Base-by-base conservation (phyloP, 2,113 vertebrate species). In the human (Homo sapiens) region DNA sequence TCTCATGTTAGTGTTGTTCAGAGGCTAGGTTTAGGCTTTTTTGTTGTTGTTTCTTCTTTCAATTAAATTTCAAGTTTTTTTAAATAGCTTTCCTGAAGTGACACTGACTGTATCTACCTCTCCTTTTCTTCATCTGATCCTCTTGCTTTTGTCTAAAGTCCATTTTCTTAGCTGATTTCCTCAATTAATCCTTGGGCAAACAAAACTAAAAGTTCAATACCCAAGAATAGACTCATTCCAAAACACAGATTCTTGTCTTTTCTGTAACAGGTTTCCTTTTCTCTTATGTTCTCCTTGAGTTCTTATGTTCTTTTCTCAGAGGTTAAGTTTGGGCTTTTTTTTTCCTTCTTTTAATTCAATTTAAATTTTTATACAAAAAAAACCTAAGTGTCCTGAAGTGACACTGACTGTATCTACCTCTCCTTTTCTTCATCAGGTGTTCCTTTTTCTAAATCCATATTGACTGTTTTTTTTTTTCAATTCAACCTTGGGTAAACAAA, bases 191-290 rank as follows among this genome's bases (percentile, higher is more conserved):
- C 11, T 95, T 38, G 20, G 20, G 30, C 78, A 89, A 89, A 95
- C 30, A 96, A 78, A 91, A 83, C 16, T 81, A 81, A 89, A 90
- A 85, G 88, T 98, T 98, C 98, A 99, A 81, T 98, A 98, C 82
- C 98, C 98, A 95, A 99, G 84, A 88, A 99, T 98, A 73, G 99
- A 99, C 93, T 99, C 98, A 55, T 99, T 98, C 99, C 98, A 99
- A 82, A 99, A 96, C 68, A 99, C 98, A 96, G 99, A 99, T 87
- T 99, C 99, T 95, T 38, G 98, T 99, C 97, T 98, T 98, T 92
- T 32, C n/a, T 73, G 96, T 57, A 82, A 27, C 82, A 78, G 97
- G 96, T 0, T 87, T 82, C 93, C 98, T 99, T 98, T 99, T 98
- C 96, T 96, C 98, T 96, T 45, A 59, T 98, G 68, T 93, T 97